phyloP scores from a whole-genome alignment of 2,797 vertebrate genomes.

The Gephyroberyx darwinii region DNA sequence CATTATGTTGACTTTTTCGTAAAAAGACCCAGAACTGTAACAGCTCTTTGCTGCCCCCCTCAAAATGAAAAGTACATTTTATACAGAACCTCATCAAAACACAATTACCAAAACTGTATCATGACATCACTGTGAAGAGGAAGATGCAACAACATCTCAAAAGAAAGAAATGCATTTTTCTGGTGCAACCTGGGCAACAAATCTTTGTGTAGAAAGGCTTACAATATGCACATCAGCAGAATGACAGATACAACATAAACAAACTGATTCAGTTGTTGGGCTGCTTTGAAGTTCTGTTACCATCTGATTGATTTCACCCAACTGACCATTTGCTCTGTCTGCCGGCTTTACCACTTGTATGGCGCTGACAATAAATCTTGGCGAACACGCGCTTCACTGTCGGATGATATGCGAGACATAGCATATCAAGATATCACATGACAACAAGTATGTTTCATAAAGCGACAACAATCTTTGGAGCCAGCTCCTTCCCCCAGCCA shows the following conservation, averaged over 20 bases:
- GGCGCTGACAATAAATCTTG: constrained; percentile 2
- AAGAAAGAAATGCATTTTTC: no score
- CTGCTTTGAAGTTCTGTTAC: not conserved
- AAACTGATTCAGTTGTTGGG: no score
- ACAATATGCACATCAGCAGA: not conserved
- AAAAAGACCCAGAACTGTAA: constrained; percentile 30
- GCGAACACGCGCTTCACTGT: not conserved
- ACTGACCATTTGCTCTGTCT: not conserved
- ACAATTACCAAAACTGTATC: constrained; percentile 3
- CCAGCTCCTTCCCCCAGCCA: not conserved
- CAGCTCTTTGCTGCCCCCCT: constrained; percentile 7
- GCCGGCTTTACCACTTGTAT: not conserved
- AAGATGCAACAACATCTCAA: no score
- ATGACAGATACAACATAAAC: no score
- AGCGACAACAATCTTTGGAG: not conserved
- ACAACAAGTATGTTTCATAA: not conserved
- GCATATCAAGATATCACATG: not conserved
- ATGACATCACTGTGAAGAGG: not conserved
- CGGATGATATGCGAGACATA: not conserved
- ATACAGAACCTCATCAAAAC: not conserved
- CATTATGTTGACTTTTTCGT: constrained; percentile 40
- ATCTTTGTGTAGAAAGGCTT: not conserved
- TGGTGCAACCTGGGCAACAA: not conserved
- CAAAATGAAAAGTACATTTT: no score
- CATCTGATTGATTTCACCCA: not conserved